These are phyloP conservation scores for Psittacula echo DNA, from an alignment of 2,797 vertebrate genomes.

Conservation along the genomic window DNA sequence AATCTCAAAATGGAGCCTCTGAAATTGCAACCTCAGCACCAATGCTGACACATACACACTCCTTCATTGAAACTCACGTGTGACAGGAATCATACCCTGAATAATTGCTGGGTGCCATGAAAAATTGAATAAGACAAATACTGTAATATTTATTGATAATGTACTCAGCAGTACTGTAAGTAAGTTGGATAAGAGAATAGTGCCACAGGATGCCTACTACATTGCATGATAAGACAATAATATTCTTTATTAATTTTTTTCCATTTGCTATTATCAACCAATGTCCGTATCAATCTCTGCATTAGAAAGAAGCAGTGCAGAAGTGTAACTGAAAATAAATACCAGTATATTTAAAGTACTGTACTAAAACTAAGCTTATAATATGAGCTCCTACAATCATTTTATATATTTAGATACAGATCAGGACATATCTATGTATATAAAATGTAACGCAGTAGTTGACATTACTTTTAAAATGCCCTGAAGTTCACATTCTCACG, in stretches of 20 bases:
- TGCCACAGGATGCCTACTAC: conserved; percentile 90
- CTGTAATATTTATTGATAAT: conserved; percentile 87
- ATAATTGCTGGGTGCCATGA: conserved; percentile 38
- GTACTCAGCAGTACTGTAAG: conserved; percentile 83
- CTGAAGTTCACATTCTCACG: conserved; percentile 49
- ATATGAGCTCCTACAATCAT: conserved; percentile 73
- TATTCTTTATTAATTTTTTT: conserved; percentile 74
- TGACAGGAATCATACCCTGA: conserved; percentile 68
- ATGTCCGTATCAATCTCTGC: conserved; percentile 66
- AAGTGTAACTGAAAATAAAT: conserved; percentile 84
- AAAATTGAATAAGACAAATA: conserved; percentile 68
- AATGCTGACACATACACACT: conserved; percentile 88
- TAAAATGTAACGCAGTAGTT: conserved; percentile 56
- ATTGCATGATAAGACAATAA: conserved; percentile 88
- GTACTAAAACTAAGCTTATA: conserved; percentile 81
- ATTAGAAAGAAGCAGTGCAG: conserved; percentile 81
- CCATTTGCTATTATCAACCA: conserved; percentile 49
- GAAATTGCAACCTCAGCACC: conserved; percentile 82
- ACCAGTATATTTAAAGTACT: conserved; percentile 82
- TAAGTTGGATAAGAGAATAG: conserved; percentile 87
- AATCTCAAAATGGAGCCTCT: conserved; percentile 83
- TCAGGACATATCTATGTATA: conserved; percentile 64
- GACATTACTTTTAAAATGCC: conserved; percentile 57
- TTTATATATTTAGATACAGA: conserved; percentile 74
- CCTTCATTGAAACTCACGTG: conserved; percentile 91